A percentile compares a stretch with the other conserved stretches of the same genome.
phyloP scores from a whole-genome alignment of 2,888 invertebrate genomes.

The Harpagoxenus sublaevis region DNA sequence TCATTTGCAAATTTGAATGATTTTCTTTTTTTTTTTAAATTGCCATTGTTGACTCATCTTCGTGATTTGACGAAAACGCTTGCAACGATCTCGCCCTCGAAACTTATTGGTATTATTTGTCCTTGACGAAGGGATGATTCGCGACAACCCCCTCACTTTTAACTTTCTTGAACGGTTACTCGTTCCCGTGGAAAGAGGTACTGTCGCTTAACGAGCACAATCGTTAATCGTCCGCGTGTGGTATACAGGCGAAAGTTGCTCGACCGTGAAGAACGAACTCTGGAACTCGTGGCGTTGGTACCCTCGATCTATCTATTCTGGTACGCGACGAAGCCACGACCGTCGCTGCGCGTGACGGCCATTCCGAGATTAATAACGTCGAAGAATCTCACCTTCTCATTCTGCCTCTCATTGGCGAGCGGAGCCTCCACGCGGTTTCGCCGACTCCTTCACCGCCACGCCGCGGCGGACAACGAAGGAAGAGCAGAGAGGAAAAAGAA shows the following conservation, averaged over 20 bases:
- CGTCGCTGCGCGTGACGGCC: conserved; percentile 65
- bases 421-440: background rate
- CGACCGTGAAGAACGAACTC: conserved; percentile 76
- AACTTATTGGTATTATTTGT: conserved; percentile 68
- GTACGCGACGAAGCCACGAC: conserved; percentile 58
- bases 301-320: conserved; percentile 67
- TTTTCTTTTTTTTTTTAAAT: background rate
- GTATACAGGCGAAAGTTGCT: conserved; percentile 69
- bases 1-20: background rate
- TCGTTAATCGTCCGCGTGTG: conserved; percentile 75
- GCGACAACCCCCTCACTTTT: background rate
- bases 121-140: conserved; percentile 69
- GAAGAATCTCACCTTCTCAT: conserved; percentile 58
- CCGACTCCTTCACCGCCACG: conserved; percentile 28
- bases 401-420: conserved; percentile 27
- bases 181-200: conserved; percentile 60
- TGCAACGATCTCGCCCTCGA: conserved; percentile 49
- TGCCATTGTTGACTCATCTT: background rate
- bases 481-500: conserved; percentile 28
- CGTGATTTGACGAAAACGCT: background rate
- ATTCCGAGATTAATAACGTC: conserved; percentile 74
- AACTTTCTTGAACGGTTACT: conserved; percentile 5
- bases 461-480: conserved; percentile 23
- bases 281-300: conserved; percentile 55
- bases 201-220: conserved; percentile 75